Evolutionary conservation across 2,113 vertebrate species (phyloP), one percentile per base, ranked within the genome.

Genomic region (Oreocharis arfaki): DNA sequence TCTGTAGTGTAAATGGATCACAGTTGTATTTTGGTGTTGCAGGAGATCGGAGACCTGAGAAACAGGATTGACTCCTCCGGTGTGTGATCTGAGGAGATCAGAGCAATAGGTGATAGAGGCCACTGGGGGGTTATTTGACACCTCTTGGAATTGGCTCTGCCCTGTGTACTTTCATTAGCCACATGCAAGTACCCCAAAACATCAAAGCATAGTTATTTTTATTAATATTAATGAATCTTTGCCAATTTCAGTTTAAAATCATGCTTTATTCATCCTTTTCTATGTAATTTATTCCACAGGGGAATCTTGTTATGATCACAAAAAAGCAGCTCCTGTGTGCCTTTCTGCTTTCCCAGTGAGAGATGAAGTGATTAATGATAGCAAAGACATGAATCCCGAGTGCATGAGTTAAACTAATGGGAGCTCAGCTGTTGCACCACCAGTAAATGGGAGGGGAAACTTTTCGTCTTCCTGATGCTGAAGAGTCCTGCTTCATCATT

Each of bases 301-400:
- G 24, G 47, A 84, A 81, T 92, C 55, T 88, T 78, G 90, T 78
- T 59, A 33, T 1, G 2, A 67, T 81, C 65, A 64, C 52, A 39
- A n/a, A 87, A 87, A 59, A 84, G 37, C 24, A 47, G 64, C 56
- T 84, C 42, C 37, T 61, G 8, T 60, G 67, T 68, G n/a, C 16
- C 41, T 69, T 69, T 74, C 73, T 89, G 59, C 56, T 61, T 20
- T 73, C 60, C 71, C 70, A 49, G 33, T 20, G 55, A 79, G 63
- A 83, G 85, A 55, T 61, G 15, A 77, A 80, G 84, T 91, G 95
- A 90, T 96, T 93, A 96, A 96, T 59, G 59, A 39, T 27, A 83
- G 75, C 61, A 67, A 89, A 59, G 70, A 55, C 90, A 85, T 32
- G 33, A 93, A 77, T 73, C 67, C 84, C 1, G 2, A 67, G 79